Evolutionary conservation across 2,888 invertebrate species (phyloP), one percentile per base, ranked within the genome.

Genomic region (Laspeyria flexula): DNA sequence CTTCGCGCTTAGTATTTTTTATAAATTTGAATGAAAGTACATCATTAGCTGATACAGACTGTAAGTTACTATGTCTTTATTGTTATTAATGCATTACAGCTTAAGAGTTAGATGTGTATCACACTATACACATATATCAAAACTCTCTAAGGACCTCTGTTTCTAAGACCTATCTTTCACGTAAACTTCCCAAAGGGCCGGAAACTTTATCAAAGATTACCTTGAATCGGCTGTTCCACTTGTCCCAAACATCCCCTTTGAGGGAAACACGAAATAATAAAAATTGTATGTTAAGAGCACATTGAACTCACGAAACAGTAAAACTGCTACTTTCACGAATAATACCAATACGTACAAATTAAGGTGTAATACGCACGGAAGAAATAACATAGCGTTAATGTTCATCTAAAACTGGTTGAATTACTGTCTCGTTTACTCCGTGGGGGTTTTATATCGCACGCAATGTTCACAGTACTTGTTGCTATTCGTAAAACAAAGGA

Each of bases 401-500:
- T 21, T 21, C 37, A 37, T n/a, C 1, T 23, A 18, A 21, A 21
- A 21, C n/a, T 7, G 11, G 12, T 11, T 21, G 12, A 2, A 12
- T 37, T 21, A 42, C 6, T 31, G 21, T 33, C 10, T 7, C 13
- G 31, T 43, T 23, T 16, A 43, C 12, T 34, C 23, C 42, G 1
- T 11, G 0, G 5, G 5, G 27, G 35, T 41, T 30, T 41, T 34
- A 18, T 11, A 13, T 27, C 23, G 39, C 49, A 54, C 13, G 30
- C 33, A 44, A 30, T 23, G 13, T 4, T 29, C 10, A 38, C 3
- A 15, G 31, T 21, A 60, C 42, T 51, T 39, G 29, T 63, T 63
- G 63, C 63, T 60, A 63, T 56, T 44, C 13, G 1, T 7, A 37
- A 38, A 40, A 7, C 23, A 16, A 35, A 59, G 59, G 59, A 47